Evolutionary conservation across 2,888 invertebrate genomes (phyloP).

Genomic region (Heterodera filipjevi): DNA sequence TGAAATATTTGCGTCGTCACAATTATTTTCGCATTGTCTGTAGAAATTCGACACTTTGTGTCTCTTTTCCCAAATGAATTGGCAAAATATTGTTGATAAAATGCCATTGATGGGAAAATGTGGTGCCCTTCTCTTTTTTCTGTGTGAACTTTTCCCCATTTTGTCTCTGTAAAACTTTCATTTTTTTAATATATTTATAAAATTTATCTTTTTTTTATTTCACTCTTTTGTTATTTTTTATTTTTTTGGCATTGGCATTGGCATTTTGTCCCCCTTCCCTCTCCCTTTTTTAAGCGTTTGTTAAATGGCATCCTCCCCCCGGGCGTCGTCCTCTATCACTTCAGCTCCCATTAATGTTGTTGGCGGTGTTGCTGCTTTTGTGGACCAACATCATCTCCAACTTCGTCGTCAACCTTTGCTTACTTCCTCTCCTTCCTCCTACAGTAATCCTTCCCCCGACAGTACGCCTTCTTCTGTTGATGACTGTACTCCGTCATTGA

Average conservation of each 20-base stretch:
- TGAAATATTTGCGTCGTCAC: not conserved
- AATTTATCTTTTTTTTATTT: no score
- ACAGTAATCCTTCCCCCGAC: not conserved
- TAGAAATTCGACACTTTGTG: not conserved
- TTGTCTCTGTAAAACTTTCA: no score
- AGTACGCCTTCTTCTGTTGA: not conserved
- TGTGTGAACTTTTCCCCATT: not conserved
- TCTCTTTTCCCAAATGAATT: not conserved
- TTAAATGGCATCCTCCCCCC: not conserved
- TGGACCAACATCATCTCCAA: not conserved
- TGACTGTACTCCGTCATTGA: not conserved
- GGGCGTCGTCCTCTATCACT: not conserved
- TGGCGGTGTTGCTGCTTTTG: not conserved
- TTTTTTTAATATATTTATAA: not conserved
- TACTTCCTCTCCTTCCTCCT: not conserved
- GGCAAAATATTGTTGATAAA: not conserved
- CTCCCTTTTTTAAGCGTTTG: not conserved
- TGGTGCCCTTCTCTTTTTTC: not conserved
- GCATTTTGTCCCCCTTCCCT: not conserved
- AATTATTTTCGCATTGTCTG: not conserved
- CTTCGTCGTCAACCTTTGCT: not conserved
- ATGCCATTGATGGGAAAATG: not conserved
- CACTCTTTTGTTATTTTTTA: no score
- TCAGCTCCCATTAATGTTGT: not conserved
- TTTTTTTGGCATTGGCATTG: not conserved